Evolutionary conservation across 2,888 invertebrate genomes (phyloP), one percentile per base, ranked within the genome.

Genomic region (Cephus pygmeus): DNA sequence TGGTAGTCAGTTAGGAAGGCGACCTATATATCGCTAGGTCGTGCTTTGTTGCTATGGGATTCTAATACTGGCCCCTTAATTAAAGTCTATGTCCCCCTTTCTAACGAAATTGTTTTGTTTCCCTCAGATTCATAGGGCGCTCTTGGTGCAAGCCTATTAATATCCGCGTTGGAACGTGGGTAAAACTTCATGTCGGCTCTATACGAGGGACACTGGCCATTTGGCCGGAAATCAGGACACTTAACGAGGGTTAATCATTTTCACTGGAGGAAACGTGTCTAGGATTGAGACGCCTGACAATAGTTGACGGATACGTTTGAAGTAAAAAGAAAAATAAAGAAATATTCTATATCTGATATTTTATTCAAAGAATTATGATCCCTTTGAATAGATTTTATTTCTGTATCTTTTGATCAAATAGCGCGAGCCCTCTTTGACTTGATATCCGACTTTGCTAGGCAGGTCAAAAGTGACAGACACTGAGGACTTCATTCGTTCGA

Each of bases 1-100:
- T 91, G 91, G 91, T 91, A 90, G 91, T 90, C 89, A 89, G 90
- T 91, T 90, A 91, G 91, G 90, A 91, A 90, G 91, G 88, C 88
- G 91, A 91, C 91, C 91, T 91, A 91, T 88, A 88, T 84, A 81
- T 82, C 88, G 88, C 89, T 91, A 91, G 90, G 90, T 89, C 90
- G 90, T 89, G 87, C 89, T 90, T 75, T 76, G 87, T 90, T 88
- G 89, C 90, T 91, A 91, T 89, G 88, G 87, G 87, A 87, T 89
- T 90, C 88, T 90, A 89, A 87, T 87, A 71, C 75, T 75, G 78
- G 12, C 73, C 76, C 75, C 56, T 56, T 56, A 56, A 56, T 78
- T 78, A 78, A 73, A 69, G 36, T 75, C 78, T 78, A 78, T 36
- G 73, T 31, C 74, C 73, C 73, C 76, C 79, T 15, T 79, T 71